A percentile compares a stretch with the other conserved stretches of the same genome.
These are phyloP conservation scores for Sarcophaga bullata DNA, from an alignment of 1,140 invertebrate genomes.

Conservation along the genomic window DNA sequence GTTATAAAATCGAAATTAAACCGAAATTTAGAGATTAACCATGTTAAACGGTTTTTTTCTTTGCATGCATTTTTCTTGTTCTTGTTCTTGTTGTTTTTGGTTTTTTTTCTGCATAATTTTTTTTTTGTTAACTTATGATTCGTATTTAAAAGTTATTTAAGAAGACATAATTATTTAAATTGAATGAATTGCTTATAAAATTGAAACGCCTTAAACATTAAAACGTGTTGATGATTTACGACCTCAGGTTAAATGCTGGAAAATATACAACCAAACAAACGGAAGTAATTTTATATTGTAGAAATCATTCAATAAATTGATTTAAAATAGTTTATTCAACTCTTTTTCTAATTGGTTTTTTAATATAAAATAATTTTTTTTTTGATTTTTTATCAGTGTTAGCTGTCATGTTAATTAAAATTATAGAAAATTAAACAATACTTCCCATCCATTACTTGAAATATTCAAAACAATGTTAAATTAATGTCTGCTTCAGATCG, in stretches of 20 bases:
- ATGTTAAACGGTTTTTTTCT: too few relatives aligned
- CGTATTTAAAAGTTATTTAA: slow-evolving; percentile 19
- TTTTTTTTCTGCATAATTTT: neutral
- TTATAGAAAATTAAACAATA: neutral
- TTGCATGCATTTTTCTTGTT: neutral
- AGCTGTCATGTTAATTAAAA: slow-evolving; percentile 2
- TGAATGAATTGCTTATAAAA: slow-evolving; percentile 33
- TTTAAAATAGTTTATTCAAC: too few relatives aligned
- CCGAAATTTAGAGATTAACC: too few relatives aligned
- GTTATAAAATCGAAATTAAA: too few relatives aligned
- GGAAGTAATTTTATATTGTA: too few relatives aligned
- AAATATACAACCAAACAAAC: neutral
- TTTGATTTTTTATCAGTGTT: neutral
- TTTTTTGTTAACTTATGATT: too few relatives aligned
- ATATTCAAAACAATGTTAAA: too few relatives aligned
- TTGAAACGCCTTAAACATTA: slow-evolving; percentile 15
- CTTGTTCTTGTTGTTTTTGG: neutral
- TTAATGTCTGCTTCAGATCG: too few relatives aligned
- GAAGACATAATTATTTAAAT: slow-evolving; percentile 40
- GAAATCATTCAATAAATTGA: too few relatives aligned
- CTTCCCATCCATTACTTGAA: too few relatives aligned
- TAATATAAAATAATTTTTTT: neutral
- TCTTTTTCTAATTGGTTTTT: too few relatives aligned
- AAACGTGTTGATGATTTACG: slow-evolving; percentile 14
- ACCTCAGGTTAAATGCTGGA: neutral